Percentiles rank a stretch among this genome's conserved stretches.
Conservation (phyloP, 1,140 invertebrate species). For the Glossosoma conforme region DNA sequence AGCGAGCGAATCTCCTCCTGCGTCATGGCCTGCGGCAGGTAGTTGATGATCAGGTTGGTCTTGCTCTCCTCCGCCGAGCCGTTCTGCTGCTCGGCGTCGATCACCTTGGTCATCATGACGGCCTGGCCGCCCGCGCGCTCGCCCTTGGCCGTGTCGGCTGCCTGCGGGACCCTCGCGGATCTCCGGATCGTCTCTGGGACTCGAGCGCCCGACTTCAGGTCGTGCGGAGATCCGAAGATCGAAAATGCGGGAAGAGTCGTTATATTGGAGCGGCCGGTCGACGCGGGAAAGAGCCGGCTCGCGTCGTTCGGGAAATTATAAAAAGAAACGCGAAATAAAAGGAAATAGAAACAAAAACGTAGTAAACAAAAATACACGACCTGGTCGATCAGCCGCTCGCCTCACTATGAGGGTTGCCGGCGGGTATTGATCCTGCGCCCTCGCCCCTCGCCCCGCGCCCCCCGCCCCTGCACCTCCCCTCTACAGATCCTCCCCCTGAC, state of each 20-base stretch:
- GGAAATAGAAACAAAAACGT: slow-evolving; percentile 32
- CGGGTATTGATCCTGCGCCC: slow-evolving; percentile 26
- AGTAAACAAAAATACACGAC: slow-evolving; percentile 33
- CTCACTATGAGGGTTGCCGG: slow-evolving; percentile 27
- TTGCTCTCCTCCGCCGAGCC: slow-evolving; percentile 84
- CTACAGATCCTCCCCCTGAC: neutral
- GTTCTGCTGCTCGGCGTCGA: slow-evolving; percentile 64
- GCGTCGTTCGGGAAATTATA: slow-evolving; percentile 26
- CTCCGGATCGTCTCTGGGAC: neutral
- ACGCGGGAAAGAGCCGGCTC: neutral
- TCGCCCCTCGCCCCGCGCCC: slow-evolving; percentile 2
- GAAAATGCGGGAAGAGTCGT: no score
- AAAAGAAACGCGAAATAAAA: slow-evolving; percentile 32
- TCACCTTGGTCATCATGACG: slow-evolving; percentile 78
- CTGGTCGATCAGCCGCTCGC: slow-evolving; percentile 30
- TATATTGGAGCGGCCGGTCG: slow-evolving; percentile 2
- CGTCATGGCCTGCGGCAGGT: slow-evolving; percentile 98
- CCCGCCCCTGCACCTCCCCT: neutral
- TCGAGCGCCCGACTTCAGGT: no score
- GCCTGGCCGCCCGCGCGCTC: slow-evolving; percentile 10
- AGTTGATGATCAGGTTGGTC: slow-evolving; percentile 99
- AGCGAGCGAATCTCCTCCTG: slow-evolving; percentile 97
- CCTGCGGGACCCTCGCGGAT: neutral
- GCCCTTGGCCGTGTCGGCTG: neutral
- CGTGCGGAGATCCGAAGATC: no score